These are phyloP conservation scores for Drosophila falleni DNA, from an alignment of 2,888 invertebrate species.

Conservation along the genomic window DNA sequence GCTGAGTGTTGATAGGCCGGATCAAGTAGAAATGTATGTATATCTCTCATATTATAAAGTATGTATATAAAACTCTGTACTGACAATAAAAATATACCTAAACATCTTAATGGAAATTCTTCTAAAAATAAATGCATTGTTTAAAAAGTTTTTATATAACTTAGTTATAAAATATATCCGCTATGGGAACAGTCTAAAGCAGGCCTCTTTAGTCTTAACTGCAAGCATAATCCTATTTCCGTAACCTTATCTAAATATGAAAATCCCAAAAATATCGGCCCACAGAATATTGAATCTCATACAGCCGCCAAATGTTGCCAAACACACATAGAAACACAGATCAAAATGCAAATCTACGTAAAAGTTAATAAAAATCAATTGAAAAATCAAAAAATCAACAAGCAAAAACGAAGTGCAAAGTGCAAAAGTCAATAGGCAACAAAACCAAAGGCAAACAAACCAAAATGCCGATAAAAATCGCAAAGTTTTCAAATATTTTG, in stretches of 20 bases:
- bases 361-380: conserved; percentile 31
- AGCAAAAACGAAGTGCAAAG: conserved; percentile 27
- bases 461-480: conserved; percentile 37
- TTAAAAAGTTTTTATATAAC: too few relatives aligned
- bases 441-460: conserved; percentile 23
- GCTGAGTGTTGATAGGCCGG: too few relatives aligned
- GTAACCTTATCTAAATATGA: background rate
- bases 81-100: background rate
- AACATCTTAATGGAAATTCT: background rate
- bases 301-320: conserved; percentile 24
- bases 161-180: background rate
- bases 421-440: conserved; percentile 43
- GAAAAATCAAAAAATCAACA: conserved; percentile 24
- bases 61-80: background rate
- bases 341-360: background rate
- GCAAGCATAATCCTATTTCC: background rate
- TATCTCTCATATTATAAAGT: too few relatives aligned
- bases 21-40: too few relatives aligned
- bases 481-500: conserved; percentile 50
- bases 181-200: background rate
- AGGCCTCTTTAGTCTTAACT: background rate
- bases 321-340: background rate
- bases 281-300: conserved; percentile 1
- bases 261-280: conserved; percentile 2
- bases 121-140: background rate